Base-by-base conservation (phyloP, 2,888 invertebrate species). In the Apodemia duryi region DNA sequence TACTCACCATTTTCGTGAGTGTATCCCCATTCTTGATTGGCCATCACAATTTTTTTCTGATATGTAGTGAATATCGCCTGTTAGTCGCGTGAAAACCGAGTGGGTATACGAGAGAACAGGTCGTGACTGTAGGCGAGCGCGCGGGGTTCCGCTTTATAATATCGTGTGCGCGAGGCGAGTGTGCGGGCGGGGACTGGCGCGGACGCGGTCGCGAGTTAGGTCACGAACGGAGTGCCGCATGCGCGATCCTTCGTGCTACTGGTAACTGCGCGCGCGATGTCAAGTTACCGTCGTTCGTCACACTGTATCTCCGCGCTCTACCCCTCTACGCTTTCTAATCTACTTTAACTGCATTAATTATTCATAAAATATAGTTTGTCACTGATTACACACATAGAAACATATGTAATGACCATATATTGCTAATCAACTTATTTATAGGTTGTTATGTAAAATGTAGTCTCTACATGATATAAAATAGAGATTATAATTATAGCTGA, bases 11-110 rank as follows among this genome's bases (percentile, higher is more conserved):
- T 93, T 73, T 89, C 90, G 75, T 88, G 85, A 74, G 93, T 92
- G 85, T 94, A 94, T 84, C 94, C 94, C 94, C 94, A 94, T 67
- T 92, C 92, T 73, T 79, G 73, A 74, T 88, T 86, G 74, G 87
- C 90, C 90, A 92, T 92, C 64, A 68, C 70, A 68, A 66, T 64
- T 67, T 63, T 68, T 68, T 71, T 75, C 74, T 73, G 66, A 69
- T 68, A 43, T 63, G 66, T 70, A 70, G 57, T 65, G 70, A 68
- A 68, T 68, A 67, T 61, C 61, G 73, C 73, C 67, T 74, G 70
- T 38, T 11, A 46, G 46, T 74, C 79, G 84, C 83, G 86, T 84
- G 85, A 73, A 73, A 74, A 80, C 72, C 75, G 76, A 63, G 79
- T 78, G 79, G 81, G 83, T 86, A 85, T 78, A 83, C 79, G 79